phyloP scores from a whole-genome alignment of 2,888 invertebrate genomes.

The Pecten maximus region DNA sequence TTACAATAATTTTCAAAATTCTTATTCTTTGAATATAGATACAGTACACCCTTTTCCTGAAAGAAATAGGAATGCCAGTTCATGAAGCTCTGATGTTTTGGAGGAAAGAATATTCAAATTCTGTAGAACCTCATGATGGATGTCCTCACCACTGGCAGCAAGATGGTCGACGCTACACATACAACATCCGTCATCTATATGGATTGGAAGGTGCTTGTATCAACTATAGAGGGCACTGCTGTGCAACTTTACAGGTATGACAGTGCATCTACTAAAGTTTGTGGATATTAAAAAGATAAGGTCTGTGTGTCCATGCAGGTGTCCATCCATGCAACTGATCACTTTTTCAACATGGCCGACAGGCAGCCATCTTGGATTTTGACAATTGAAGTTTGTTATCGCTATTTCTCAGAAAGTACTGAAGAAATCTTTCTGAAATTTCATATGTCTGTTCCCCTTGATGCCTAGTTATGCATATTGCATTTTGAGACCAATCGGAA shows the following conservation, averaged over 20 bases:
- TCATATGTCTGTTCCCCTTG: too few species aligned
- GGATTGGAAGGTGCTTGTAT: constrained; percentile 88
- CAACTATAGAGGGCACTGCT: constrained; percentile 86
- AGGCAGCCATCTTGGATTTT: too few species aligned
- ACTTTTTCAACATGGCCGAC: too few species aligned
- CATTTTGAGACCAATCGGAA: too few species aligned
- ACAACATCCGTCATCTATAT: constrained; percentile 89
- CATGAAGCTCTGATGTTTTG: constrained; percentile 87
- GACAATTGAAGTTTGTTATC: too few species aligned
- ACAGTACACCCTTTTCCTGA: constrained; percentile 88
- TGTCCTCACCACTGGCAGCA: constrained; percentile 88
- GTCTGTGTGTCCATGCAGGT: neutral
- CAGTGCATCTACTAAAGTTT: neutral
- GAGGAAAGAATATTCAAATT: constrained; percentile 86
- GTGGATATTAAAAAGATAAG: too few species aligned
- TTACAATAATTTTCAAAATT: neutral
- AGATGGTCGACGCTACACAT: constrained; percentile 86
- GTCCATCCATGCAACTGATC: neutral
- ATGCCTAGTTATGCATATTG: too few species aligned
- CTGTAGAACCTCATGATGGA: constrained; percentile 76
- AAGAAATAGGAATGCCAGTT: constrained; percentile 88
- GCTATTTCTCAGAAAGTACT: too few species aligned
- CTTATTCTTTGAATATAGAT: constrained; percentile 78
- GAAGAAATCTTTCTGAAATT: too few species aligned
- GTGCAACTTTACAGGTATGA: constrained; percentile 86